Percentiles rank a stretch among this genome's conserved stretches.
phyloP scores from a whole-genome alignment of 2,113 vertebrate genomes.

The Bungarus multicinctus region DNA sequence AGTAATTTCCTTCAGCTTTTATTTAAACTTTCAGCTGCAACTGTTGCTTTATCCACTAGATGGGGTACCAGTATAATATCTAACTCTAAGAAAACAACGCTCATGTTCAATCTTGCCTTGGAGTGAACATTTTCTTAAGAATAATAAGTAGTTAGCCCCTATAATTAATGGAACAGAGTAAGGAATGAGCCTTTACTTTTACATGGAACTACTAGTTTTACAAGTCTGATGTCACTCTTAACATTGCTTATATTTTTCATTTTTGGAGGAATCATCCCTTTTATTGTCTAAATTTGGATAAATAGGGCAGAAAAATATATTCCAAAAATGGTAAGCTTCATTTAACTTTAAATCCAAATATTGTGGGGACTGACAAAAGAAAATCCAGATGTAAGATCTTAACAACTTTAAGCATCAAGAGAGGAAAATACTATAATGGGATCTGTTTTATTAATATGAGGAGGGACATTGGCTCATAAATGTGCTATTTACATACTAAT shows the following conservation, averaged over 20 bases:
- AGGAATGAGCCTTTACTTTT: neutral
- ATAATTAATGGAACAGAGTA: neutral
- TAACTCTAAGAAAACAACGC: neutral
- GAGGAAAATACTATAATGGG: neutral
- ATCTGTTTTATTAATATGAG: neutral
- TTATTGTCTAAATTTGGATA: neutral
- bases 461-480: neutral
- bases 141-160: neutral
- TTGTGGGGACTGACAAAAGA: neutral
- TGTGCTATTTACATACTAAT: neutral
- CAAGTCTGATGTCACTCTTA: neutral
- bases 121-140: neutral
- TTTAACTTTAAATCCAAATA: neutral
- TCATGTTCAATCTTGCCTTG: neutral
- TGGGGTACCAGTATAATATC: neutral
- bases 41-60: constrained; percentile 6
- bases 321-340: no score
- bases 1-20: neutral
- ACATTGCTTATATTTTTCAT: neutral
- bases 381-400: neutral
- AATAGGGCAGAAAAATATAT: neutral
- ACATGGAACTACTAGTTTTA: neutral
- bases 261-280: neutral
- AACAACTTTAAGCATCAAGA: neutral
- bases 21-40: neutral